phyloP scores from a whole-genome alignment of 2,888 invertebrate genomes.

The Lutraria lutraria region DNA sequence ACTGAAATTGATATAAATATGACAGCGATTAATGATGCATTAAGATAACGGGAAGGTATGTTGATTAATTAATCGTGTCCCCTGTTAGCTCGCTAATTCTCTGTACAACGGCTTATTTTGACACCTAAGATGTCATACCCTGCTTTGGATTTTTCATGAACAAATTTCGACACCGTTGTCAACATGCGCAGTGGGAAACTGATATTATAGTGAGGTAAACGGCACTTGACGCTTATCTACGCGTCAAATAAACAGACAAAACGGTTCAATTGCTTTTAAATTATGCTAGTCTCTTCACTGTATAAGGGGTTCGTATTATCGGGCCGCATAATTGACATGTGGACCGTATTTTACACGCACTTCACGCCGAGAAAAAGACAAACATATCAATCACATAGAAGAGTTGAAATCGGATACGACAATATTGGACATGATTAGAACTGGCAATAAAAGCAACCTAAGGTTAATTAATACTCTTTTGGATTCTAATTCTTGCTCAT shows the following conservation, averaged over 20 bases:
- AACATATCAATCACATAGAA: slow-evolving; percentile 34
- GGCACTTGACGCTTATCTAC: slow-evolving; percentile 49
- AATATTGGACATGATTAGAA: slow-evolving; percentile 15
- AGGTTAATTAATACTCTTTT: slow-evolving; percentile 19
- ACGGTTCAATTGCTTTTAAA: slow-evolving; percentile 45
- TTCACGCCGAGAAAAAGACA: slow-evolving; percentile 39
- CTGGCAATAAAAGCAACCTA: not conserved
- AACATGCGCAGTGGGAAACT: slow-evolving; percentile 34
- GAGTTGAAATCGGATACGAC: not conserved
- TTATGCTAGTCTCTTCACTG: slow-evolving; percentile 46
- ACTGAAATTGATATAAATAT: slow-evolving; percentile 29
- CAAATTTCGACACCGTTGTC: slow-evolving; percentile 47
- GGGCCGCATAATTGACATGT: slow-evolving; percentile 43
- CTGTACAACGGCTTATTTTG: slow-evolving; percentile 26
- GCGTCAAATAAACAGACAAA: slow-evolving; percentile 44
- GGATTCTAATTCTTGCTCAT: not conserved
- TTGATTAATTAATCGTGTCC: slow-evolving; percentile 45
- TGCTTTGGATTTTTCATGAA: slow-evolving; percentile 46
- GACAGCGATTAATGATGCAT: slow-evolving; percentile 36
- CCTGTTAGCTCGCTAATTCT: slow-evolving; percentile 35
- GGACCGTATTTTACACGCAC: slow-evolving; percentile 43
- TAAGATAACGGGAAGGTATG: slow-evolving; percentile 24
- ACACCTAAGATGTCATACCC: slow-evolving; percentile 32
- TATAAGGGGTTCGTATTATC: slow-evolving; percentile 34
- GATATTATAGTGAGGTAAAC: slow-evolving; percentile 34